phyloP scores from a whole-genome alignment of 2,797 vertebrate genomes.

The Babyrousa celebensis region DNA sequence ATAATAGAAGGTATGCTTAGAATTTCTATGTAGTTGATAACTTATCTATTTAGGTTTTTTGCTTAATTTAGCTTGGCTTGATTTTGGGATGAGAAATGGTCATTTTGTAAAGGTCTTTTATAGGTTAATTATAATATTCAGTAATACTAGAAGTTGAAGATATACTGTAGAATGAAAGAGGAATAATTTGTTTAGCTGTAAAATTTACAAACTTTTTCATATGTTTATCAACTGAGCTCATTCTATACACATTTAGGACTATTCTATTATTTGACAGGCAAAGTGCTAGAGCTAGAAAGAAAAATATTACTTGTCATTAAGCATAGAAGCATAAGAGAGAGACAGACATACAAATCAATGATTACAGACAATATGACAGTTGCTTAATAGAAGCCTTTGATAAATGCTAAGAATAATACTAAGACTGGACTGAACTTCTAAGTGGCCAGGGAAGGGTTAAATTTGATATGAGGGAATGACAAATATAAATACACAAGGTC shows the following conservation, averaged over 20 bases:
- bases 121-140: background rate
- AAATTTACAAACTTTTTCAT: background rate
- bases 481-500: background rate
- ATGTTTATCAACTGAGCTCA: background rate
- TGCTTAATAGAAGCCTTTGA: background rate
- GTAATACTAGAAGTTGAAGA: constrained; percentile 15
- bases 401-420: background rate
- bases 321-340: background rate
- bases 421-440: background rate
- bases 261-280: background rate
- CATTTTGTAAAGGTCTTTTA: background rate
- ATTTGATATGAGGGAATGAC: background rate
- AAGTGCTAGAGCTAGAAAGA: background rate
- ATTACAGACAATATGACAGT: background rate
- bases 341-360: background rate
- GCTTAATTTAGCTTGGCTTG: background rate
- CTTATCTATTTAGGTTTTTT: background rate
- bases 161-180: background rate
- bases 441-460: background rate
- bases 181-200: background rate
- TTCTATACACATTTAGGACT: background rate
- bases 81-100: background rate
- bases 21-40: background rate
- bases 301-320: background rate
- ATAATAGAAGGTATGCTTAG: background rate